These are phyloP conservation scores for Lagopus leucura DNA, from an alignment of 2,113 vertebrate species.

Conservation along the genomic window DNA sequence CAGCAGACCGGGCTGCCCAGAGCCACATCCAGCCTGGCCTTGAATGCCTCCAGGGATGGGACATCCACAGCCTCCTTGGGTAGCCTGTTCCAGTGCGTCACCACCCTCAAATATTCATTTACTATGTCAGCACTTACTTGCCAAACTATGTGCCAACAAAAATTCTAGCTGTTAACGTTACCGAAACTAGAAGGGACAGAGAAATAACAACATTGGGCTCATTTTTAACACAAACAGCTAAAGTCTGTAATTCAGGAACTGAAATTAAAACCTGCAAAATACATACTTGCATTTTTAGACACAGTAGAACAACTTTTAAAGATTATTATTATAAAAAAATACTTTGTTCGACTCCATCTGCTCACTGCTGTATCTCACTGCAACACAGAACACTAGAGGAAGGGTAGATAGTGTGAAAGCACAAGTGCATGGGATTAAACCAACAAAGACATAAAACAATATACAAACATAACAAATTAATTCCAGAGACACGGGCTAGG, in stretches of 20 bases:
- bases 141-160: conserved; percentile 29
- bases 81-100: too few relatives aligned
- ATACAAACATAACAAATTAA: not conserved
- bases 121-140: conserved; percentile 41
- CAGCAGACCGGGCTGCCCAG: too few relatives aligned
- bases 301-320: not conserved
- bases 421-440: not conserved
- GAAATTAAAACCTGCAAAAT: not conserved
- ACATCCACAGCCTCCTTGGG: too few relatives aligned
- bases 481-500: not conserved
- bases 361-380: not conserved
- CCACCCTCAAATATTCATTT: not conserved
- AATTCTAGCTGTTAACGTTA: conserved; percentile 3
- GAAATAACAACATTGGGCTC: not conserved
- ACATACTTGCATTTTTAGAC: not conserved
- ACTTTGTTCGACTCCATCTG: not conserved
- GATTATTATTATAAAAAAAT: not conserved
- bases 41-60: too few relatives aligned
- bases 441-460: not conserved
- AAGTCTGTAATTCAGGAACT: not conserved
- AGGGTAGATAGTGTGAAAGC: not conserved
- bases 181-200: not conserved
- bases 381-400: not conserved
- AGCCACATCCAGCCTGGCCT: too few relatives aligned
- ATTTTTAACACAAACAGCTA: not conserved